Evolutionary conservation across 2,888 invertebrate genomes (phyloP).

Genomic region (Morinoia aosen): DNA sequence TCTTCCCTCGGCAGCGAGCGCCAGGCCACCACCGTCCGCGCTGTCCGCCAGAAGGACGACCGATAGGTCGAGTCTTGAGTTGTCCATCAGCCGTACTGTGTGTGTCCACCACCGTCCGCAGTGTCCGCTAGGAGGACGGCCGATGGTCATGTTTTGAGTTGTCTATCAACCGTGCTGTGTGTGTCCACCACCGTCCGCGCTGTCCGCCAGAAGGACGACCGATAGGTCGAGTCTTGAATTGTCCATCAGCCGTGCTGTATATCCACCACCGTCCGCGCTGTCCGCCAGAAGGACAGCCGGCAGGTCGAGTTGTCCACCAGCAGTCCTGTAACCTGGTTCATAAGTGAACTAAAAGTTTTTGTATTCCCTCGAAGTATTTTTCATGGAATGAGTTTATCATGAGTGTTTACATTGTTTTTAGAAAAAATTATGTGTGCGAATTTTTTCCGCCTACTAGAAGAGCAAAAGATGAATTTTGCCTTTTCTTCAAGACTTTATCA

Average conservation of each 20-base stretch:
- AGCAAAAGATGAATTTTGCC: too few relatives aligned
- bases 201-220: neutral
- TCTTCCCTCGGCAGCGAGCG: constrained; percentile 53
- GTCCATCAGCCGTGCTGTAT: neutral
- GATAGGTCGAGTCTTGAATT: neutral
- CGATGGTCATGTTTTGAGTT: neutral
- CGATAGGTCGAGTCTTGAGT: neutral
- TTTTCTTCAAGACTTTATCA: too few relatives aligned
- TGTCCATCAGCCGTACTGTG: neutral
- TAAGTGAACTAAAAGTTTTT: too few relatives aligned
- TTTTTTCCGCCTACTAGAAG: too few relatives aligned
- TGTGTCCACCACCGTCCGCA: neutral
- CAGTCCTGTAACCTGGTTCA: too few relatives aligned
- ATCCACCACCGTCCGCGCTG: neutral
- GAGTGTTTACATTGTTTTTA: too few relatives aligned
- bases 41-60: neutral
- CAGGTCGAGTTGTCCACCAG: too few relatives aligned
- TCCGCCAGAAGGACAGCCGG: neutral
- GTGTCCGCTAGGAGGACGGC: neutral
- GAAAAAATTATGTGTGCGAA: too few relatives aligned
- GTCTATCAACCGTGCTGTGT: too few relatives aligned
- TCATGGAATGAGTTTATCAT: too few relatives aligned
- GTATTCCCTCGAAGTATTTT: too few relatives aligned
- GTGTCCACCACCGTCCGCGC: neutral
- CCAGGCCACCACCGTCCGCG: neutral